A percentile compares a stretch with the other conserved stretches of the same genome.
phyloP scores from a whole-genome alignment of 1,140 invertebrate genomes.

The Sarcophaga bullata region DNA sequence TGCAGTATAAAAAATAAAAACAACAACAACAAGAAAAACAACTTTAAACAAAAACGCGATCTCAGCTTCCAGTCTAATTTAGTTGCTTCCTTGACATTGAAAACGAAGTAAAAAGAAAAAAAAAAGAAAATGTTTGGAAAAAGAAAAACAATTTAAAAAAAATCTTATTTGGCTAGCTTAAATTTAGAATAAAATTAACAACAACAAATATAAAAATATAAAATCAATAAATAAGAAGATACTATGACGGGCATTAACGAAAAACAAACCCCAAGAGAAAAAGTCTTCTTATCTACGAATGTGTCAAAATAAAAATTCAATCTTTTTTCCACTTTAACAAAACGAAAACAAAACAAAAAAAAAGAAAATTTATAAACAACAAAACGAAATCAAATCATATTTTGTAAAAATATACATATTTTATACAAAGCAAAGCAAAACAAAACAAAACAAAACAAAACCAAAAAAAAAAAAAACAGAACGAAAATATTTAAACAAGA shows the following conservation, averaged over 20 bases:
- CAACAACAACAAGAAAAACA: too few relatives aligned
- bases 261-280: background rate
- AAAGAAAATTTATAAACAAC: background rate
- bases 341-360: conserved; percentile 28
- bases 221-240: conserved; percentile 34
- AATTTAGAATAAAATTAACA: background rate
- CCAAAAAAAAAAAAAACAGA: background rate
- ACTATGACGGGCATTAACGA: background rate
- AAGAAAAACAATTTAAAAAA: background rate
- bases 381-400: conserved; percentile 36
- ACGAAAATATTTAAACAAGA: conserved; percentile 23
- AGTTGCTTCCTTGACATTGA: conserved; percentile 31
- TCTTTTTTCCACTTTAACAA: conserved; percentile 46
- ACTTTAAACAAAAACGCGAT: background rate
- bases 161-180: conserved; percentile 13
- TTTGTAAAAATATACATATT: conserved; percentile 41
- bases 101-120: background rate
- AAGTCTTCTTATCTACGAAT: conserved; percentile 46
- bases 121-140: background rate
- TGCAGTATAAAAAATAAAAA: too few relatives aligned
- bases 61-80: conserved; percentile 41
- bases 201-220: background rate
- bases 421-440: conserved; percentile 39
- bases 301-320: conserved; percentile 42
- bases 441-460: background rate